Conservation (phyloP, 1,140 invertebrate species). For the Zeugodacus cucurbitae region DNA sequence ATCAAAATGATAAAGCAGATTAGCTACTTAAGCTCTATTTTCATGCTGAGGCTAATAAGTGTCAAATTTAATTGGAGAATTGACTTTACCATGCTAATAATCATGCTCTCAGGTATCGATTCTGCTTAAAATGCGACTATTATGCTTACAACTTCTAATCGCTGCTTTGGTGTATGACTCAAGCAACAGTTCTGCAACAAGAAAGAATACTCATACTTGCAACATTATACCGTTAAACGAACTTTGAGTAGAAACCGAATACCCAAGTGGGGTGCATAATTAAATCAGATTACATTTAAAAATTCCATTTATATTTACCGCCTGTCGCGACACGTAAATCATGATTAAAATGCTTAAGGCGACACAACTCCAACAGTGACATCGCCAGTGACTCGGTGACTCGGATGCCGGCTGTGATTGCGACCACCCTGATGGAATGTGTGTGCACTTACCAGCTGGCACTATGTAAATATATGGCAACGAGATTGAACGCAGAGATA, state of each 20-base stretch:
- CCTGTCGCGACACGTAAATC: slow-evolving; percentile 58
- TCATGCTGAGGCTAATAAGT: no score
- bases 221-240: neutral
- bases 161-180: neutral
- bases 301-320: slow-evolving; percentile 66
- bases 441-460: neutral
- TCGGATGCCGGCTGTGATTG: neutral
- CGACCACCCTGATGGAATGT: neutral
- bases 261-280: slow-evolving; percentile 50
- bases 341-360: slow-evolving; percentile 63
- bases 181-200: neutral
- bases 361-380: slow-evolving; percentile 47
- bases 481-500: neutral
- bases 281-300: slow-evolving; percentile 66
- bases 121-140: no score
- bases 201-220: neutral
- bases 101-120: no score
- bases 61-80: no score
- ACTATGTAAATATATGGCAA: neutral
- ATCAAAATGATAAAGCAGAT: no score
- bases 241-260: neutral
- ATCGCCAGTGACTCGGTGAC: neutral
- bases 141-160: no score
- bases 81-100: no score
- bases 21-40: no score